Evolutionary conservation across 2,797 vertebrate genomes (phyloP).

Genomic region (Nyctalus aviator): DNA sequence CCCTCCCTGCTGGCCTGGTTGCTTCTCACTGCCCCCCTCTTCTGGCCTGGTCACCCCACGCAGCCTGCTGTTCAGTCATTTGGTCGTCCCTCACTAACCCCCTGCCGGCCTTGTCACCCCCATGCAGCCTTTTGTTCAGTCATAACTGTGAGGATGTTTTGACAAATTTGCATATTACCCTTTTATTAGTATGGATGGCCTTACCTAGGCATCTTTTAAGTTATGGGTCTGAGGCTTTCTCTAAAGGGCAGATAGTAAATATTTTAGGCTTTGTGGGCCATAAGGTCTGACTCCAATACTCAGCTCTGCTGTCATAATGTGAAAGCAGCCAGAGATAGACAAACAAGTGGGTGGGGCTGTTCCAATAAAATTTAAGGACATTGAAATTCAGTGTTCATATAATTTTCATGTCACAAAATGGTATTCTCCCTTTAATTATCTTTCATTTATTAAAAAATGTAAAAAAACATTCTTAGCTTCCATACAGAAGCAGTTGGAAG

Average conservation of each 20-base stretch:
- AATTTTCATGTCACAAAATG: constrained; percentile 29
- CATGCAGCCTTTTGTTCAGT: too few species aligned
- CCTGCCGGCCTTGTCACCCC: too few species aligned
- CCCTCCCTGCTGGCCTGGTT: too few species aligned
- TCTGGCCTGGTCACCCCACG: too few species aligned
- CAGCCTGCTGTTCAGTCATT: too few species aligned
- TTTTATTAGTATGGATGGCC: not conserved
- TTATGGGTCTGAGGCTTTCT: not conserved
- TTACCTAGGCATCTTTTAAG: not conserved
- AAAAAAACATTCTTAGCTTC: not conserved
- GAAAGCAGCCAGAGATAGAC: not conserved
- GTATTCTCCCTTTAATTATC: constrained; percentile 36
- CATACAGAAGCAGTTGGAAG: not conserved
- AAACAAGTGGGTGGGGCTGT: too few species aligned
- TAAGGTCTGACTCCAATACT: not conserved
- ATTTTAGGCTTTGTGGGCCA: not conserved
- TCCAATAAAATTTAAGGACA: not conserved
- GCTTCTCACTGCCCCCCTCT: too few species aligned
- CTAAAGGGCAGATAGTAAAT: not conserved
- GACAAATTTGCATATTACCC: too few species aligned
- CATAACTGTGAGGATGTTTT: too few species aligned
- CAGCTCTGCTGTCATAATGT: not conserved
- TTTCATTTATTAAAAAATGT: constrained; percentile 34
- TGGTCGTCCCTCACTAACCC: too few species aligned
- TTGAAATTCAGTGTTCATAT: not conserved